phyloP scores from a whole-genome alignment of 2,113 vertebrate species.

The Triplophysa tibetana region DNA sequence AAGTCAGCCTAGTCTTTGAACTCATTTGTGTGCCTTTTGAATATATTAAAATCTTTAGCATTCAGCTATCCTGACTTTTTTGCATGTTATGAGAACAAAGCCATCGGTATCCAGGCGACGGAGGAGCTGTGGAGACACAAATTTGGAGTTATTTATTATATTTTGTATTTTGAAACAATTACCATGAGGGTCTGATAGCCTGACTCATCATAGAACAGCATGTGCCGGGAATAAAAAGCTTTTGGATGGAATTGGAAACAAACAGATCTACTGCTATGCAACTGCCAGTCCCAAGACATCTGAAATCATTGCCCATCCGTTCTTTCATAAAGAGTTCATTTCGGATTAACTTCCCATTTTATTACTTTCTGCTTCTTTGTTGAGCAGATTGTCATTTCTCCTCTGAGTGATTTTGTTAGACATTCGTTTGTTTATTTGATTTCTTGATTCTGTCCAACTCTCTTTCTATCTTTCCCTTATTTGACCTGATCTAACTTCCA shows the following conservation, averaged over 20 bases:
- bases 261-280: not conserved
- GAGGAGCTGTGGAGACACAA: not conserved
- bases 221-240: conserved; percentile 18
- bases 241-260: not conserved
- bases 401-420: not conserved
- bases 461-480: not conserved
- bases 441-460: not conserved
- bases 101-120: conserved; percentile 35
- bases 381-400: not conserved
- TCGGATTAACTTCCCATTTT: not conserved
- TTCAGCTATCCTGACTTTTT: conserved; percentile 52
- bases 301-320: not conserved
- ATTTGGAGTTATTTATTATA: conserved; percentile 13
- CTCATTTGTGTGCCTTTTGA: conserved; percentile 69
- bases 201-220: conserved; percentile 21
- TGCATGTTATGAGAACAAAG: conserved; percentile 56
- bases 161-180: conserved; percentile 18
- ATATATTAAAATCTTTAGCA: conserved; percentile 66
- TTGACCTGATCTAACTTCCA: not conserved
- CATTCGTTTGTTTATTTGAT: not conserved
- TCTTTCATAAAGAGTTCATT: not conserved
- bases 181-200: conserved; percentile 10
- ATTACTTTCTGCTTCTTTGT: not conserved
- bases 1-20: conserved; percentile 30
- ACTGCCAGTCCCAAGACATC: not conserved